A percentile compares a stretch with the other conserved stretches of the same genome.
Evolutionary conservation across 2,797 vertebrate genomes (phyloP).

Genomic region (Salarias fasciatus): DNA sequence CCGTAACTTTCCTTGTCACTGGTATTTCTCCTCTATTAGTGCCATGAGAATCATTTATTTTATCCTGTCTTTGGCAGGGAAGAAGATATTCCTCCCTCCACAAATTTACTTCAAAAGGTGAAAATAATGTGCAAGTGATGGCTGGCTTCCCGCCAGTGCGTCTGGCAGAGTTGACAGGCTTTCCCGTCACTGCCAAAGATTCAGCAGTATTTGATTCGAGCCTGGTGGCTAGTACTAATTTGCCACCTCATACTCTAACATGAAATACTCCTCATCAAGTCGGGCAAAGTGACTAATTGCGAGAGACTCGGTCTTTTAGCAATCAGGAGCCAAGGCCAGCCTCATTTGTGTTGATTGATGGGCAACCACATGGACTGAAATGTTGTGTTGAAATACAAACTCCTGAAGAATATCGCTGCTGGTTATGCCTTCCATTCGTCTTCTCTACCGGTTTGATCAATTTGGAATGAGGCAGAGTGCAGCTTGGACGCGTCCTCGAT

Average conservation of each 20-base stretch:
- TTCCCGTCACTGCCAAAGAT: conserved; percentile 46
- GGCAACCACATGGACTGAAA: not conserved
- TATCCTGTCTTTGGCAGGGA: conserved; percentile 8
- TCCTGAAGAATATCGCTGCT: no score
- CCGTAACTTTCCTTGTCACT: conserved; percentile 2
- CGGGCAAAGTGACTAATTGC: conserved; percentile 42
- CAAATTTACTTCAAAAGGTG: conserved; percentile 32
- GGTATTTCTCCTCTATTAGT: conserved; percentile 1
- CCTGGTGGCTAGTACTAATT: conserved; percentile 51
- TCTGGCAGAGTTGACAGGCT: conserved; percentile 42
- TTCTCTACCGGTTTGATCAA: no score
- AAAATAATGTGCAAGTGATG: conserved; percentile 40
- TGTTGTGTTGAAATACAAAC: no score
- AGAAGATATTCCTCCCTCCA: conserved; percentile 21
- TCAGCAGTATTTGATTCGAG: conserved; percentile 47
- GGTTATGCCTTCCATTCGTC: no score
- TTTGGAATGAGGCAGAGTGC: no score
- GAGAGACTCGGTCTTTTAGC: conserved; percentile 22
- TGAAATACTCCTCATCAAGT: conserved; percentile 28
- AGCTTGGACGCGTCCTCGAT: no score
- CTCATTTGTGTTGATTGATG: conserved; percentile 31
- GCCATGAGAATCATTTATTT: conserved; percentile 14
- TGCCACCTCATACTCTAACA: conserved; percentile 18
- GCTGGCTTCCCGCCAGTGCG: conserved; percentile 31
- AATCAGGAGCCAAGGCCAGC: conserved; percentile 1